Percentiles rank a stretch among this genome's conserved stretches.
These are phyloP conservation scores for Paracyclopina nana DNA, from an alignment of 1,140 invertebrate genomes.

Conservation along the genomic window DNA sequence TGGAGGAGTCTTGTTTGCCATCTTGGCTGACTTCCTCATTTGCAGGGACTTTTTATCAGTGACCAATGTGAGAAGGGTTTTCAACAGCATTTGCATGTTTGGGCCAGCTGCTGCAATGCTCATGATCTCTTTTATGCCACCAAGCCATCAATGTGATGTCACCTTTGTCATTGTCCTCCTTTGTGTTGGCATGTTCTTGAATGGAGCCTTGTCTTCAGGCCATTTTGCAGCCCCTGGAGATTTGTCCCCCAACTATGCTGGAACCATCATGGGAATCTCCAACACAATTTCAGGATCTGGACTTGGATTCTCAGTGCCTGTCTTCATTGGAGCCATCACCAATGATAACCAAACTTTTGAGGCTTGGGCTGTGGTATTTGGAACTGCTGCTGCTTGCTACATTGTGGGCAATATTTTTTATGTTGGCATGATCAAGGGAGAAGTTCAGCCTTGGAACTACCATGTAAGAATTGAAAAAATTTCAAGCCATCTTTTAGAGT, in stretches of 20 bases:
- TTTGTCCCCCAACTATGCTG: conserved; percentile 45
- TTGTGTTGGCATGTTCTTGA: not conserved
- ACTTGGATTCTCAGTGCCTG: too few relatives aligned
- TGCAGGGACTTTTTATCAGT: not conserved
- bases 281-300: conserved; percentile 37
- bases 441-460: too few relatives aligned
- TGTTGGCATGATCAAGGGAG: too few relatives aligned
- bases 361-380: too few relatives aligned
- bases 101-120: not conserved
- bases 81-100: not conserved
- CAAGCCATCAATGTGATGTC: not conserved
- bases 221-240: not conserved
- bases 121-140: not conserved
- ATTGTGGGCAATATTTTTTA: too few relatives aligned
- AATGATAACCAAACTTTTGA: too few relatives aligned
- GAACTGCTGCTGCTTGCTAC: too few relatives aligned
- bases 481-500: too few relatives aligned
- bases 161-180: not conserved
- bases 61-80: not conserved
- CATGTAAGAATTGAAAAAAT: too few relatives aligned
- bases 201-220: not conserved
- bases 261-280: conserved; percentile 46
- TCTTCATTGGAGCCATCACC: too few relatives aligned
- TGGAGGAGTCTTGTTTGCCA: not conserved
- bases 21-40: not conserved